phyloP scores from a whole-genome alignment of 2,888 invertebrate species.

The Scaptomyza flava region DNA sequence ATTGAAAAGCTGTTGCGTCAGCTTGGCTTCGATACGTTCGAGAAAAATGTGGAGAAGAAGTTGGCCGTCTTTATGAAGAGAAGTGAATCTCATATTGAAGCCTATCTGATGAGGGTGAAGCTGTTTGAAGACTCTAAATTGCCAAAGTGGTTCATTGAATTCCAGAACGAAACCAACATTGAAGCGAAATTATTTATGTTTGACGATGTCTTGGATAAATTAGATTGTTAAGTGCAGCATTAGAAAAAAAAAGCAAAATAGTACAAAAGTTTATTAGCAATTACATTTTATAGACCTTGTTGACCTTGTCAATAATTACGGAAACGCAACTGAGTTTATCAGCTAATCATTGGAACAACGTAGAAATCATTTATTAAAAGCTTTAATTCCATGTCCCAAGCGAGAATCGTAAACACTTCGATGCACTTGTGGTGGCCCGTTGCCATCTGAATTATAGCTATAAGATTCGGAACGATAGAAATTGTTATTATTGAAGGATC shows the following conservation, averaged over 20 bases:
- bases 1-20: slow-evolving; percentile 26
- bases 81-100: slow-evolving; percentile 30
- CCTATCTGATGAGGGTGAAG: slow-evolving; percentile 31
- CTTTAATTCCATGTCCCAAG: slow-evolving; percentile 28
- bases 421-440: slow-evolving; percentile 52
- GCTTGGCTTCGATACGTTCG: slow-evolving; percentile 26
- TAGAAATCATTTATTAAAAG: not conserved
- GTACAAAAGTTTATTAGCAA: not conserved
- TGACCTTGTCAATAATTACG: not conserved
- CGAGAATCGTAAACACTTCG: slow-evolving; percentile 55
- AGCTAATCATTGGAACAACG: not conserved
- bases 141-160: slow-evolving; percentile 8
- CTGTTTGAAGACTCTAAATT: slow-evolving; percentile 15
- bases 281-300: not conserved
- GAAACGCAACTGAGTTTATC: not conserved
- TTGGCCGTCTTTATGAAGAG: slow-evolving; percentile 9
- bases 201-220: slow-evolving; percentile 4
- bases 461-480: slow-evolving; percentile 59
- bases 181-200: slow-evolving; percentile 39
- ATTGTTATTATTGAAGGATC: slow-evolving; percentile 38
- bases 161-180: slow-evolving; percentile 40
- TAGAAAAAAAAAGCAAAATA: no score
- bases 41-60: slow-evolving; percentile 22
- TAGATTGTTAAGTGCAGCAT: slow-evolving; percentile 22
- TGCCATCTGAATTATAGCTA: slow-evolving; percentile 55